Percentiles rank a stretch among this genome's conserved stretches.
These are phyloP conservation scores for Meloidogyne floridensis DNA, from an alignment of 1,140 invertebrate genomes.

Conservation along the genomic window DNA sequence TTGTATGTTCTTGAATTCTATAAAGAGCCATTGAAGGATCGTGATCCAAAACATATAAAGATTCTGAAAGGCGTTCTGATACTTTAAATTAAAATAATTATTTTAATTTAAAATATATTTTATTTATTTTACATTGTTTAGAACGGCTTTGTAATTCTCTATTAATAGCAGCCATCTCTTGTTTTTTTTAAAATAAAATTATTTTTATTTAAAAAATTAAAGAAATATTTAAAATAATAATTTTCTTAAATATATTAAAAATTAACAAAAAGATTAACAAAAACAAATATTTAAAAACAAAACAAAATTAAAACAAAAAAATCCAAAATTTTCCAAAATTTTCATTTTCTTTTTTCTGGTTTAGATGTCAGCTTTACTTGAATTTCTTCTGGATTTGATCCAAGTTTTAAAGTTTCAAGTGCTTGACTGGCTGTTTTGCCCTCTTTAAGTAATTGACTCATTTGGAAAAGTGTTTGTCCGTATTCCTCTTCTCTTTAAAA, in stretches of 20 bases:
- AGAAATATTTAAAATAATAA: background rate
- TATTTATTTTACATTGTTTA: conserved; percentile 40
- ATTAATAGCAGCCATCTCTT: background rate
- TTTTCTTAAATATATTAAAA: background rate
- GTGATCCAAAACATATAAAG: conserved; percentile 68
- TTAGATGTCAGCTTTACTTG: background rate
- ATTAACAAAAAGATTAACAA: background rate
- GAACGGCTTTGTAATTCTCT: conserved; percentile 41
- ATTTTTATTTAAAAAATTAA: background rate
- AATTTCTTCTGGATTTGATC: conserved; percentile 5
- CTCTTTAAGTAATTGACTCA: conserved; percentile 32
- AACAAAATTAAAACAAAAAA: background rate
- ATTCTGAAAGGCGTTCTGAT: conserved; percentile 68
- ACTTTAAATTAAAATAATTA: conserved; percentile 54
- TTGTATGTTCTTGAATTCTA: conserved; percentile 69
- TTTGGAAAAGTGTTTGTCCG: conserved; percentile 46
- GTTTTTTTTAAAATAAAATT: background rate
- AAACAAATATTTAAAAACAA: background rate
- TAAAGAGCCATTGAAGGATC: conserved; percentile 69
- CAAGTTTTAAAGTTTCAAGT: conserved; percentile 8
- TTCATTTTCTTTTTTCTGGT: conserved; percentile 11
- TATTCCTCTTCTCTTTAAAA: conserved; percentile 51
- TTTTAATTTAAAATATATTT: conserved; percentile 1
- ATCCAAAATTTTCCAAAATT: background rate
- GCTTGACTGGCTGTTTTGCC: conserved; percentile 24